phyloP scores from a whole-genome alignment of 2,888 invertebrate genomes.

The Tipula lateralis region DNA sequence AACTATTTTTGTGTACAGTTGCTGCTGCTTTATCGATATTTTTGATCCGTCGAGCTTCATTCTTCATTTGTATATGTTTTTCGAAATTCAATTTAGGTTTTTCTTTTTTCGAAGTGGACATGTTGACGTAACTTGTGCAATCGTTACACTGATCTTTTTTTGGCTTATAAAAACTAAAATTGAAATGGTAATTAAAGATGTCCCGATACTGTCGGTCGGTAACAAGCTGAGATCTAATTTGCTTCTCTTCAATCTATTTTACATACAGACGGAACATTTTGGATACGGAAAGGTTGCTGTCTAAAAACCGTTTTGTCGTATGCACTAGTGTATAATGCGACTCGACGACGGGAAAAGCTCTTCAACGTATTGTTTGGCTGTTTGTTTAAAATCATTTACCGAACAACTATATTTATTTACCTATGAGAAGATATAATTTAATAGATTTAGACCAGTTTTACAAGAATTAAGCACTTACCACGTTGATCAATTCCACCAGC shows the following conservation, averaged over 20 bases:
- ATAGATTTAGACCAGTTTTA: too few species aligned
- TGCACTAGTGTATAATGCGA: background rate
- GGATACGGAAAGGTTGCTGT: background rate
- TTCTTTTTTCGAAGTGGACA: background rate
- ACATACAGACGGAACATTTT: background rate
- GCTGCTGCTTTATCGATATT: too few species aligned
- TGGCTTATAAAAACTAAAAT: background rate
- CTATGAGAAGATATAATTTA: background rate
- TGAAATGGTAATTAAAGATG: background rate
- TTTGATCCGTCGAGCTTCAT: too few species aligned
- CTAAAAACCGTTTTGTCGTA: background rate
- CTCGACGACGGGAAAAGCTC: background rate
- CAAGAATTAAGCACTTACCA: too few species aligned
- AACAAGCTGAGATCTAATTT: background rate
- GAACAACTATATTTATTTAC: too few species aligned
- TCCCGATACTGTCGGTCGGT: background rate
- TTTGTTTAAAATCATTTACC: too few species aligned
- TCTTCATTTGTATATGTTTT: too few species aligned
- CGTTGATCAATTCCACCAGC: too few species aligned
- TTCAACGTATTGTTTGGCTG: too few species aligned
- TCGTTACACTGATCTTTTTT: background rate
- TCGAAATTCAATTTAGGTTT: too few species aligned
- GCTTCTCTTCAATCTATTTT: background rate
- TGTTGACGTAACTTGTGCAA: background rate
- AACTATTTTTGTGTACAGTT: too few species aligned